These are phyloP conservation scores for Conops quadrifasciatus DNA, from an alignment of 2,888 invertebrate genomes.

Conservation along the genomic window DNA sequence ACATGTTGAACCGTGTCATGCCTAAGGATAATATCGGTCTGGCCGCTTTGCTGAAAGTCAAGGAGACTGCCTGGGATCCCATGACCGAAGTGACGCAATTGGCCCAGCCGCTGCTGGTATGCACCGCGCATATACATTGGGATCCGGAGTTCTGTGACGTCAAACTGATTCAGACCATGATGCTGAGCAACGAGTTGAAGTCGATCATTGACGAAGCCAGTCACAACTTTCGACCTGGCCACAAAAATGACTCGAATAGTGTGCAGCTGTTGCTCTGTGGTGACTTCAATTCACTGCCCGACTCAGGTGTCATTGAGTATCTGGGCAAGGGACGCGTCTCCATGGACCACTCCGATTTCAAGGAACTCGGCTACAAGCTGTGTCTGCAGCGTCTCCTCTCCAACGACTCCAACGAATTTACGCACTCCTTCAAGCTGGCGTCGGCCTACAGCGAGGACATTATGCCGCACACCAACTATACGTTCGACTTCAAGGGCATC, in stretches of 20 bases:
- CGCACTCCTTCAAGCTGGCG: constrained; percentile 94
- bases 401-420: constrained; percentile 89
- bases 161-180: constrained; percentile 98
- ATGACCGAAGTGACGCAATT: constrained; percentile 80
- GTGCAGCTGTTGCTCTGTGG: constrained; percentile 95
- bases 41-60: constrained; percentile 93
- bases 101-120: constrained; percentile 89
- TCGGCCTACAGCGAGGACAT: constrained; percentile 95
- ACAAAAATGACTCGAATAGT: constrained; percentile 77
- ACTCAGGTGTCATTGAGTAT: constrained; percentile 97
- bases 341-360: constrained; percentile 94
- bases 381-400: constrained; percentile 89
- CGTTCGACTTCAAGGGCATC: constrained; percentile 99
- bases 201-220: constrained; percentile 87
- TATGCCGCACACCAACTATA: constrained; percentile 98
- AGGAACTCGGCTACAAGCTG: constrained; percentile 91
- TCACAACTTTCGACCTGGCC: constrained; percentile 77
- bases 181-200: constrained; percentile 94
- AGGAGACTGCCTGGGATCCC: constrained; percentile 93
- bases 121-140: constrained; percentile 99
- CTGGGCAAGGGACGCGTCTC: constrained; percentile 89
- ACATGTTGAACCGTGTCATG: constrained; percentile 98
- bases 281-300: constrained; percentile 97
- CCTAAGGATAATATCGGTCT: constrained; percentile 99
- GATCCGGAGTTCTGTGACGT: constrained; percentile 99